Percentiles rank a stretch among this genome's conserved stretches.
Conservation (phyloP, 1,140 invertebrate genomes). For the Eulimnadia texana region DNA sequence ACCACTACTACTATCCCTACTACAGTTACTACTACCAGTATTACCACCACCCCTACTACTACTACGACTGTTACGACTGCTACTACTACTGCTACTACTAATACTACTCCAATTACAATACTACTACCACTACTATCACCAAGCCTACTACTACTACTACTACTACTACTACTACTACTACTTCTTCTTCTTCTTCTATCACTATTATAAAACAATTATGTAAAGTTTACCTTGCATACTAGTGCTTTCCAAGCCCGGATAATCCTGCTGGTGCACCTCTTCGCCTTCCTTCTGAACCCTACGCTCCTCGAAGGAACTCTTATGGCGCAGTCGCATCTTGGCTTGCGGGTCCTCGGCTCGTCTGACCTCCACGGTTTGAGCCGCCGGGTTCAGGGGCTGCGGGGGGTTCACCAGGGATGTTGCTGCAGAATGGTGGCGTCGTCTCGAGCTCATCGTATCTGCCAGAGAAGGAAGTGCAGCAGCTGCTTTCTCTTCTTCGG, state of each 20-base stretch:
- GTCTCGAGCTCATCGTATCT: neutral
- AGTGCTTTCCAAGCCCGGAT: neutral
- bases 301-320: slow-evolving; percentile 10
- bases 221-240: no score
- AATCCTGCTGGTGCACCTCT: neutral
- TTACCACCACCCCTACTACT: no score
- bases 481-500: neutral
- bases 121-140: no score
- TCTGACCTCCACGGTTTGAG: neutral
- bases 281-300: neutral
- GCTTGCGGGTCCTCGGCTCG: slow-evolving; percentile 5
- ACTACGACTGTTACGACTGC: no score
- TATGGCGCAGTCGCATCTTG: slow-evolving; percentile 10
- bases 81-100: no score
- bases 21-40: no score
- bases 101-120: no score
- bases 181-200: no score
- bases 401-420: neutral
- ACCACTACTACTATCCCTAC: no score
- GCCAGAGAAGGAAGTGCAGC: neutral
- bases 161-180: no score
- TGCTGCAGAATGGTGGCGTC: neutral
- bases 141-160: no score
- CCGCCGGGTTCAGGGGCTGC: neutral
- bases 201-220: no score